Percentiles rank a stretch among this genome's conserved stretches.
Evolutionary conservation across 1,140 invertebrate species (phyloP).

Genomic region (Hylaeus volcanicus): DNA sequence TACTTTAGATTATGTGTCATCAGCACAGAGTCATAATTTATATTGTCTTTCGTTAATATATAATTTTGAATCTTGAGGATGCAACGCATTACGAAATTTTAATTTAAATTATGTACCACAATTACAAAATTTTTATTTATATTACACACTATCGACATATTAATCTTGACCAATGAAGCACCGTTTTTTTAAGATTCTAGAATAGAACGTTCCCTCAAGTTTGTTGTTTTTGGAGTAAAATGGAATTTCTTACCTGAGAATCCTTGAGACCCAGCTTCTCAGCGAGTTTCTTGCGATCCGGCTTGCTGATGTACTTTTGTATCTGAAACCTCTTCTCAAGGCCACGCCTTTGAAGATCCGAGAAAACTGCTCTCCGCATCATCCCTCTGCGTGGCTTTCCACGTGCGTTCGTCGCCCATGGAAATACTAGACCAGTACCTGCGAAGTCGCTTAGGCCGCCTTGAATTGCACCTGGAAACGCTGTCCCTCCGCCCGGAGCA

Average conservation of each 20-base stretch:
- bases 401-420: constrained; percentile 89
- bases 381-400: constrained; percentile 94
- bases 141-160: too few species aligned
- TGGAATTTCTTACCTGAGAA: constrained; percentile 87
- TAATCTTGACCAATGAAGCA: background rate
- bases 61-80: too few species aligned
- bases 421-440: constrained; percentile 82
- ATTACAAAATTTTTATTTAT: too few species aligned
- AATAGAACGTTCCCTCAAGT: background rate
- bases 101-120: too few species aligned
- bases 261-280: constrained; percentile 97
- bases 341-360: constrained; percentile 95
- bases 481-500: constrained; percentile 79
- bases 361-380: constrained; percentile 96
- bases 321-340: constrained; percentile 96
- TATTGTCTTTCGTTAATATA: too few species aligned
- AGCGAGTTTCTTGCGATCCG: constrained; percentile 96
- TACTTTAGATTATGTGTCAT: too few species aligned
- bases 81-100: too few species aligned
- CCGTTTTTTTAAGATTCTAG: too few species aligned
- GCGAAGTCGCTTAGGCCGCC: constrained; percentile 73
- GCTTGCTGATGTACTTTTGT: constrained; percentile 99
- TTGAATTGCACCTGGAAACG: constrained; percentile 82
- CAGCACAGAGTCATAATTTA: too few species aligned
- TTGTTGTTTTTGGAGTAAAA: constrained; percentile 1